These are phyloP conservation scores for Cheilosia variabilis DNA, from an alignment of 2,888 invertebrate genomes.

Conservation along the genomic window DNA sequence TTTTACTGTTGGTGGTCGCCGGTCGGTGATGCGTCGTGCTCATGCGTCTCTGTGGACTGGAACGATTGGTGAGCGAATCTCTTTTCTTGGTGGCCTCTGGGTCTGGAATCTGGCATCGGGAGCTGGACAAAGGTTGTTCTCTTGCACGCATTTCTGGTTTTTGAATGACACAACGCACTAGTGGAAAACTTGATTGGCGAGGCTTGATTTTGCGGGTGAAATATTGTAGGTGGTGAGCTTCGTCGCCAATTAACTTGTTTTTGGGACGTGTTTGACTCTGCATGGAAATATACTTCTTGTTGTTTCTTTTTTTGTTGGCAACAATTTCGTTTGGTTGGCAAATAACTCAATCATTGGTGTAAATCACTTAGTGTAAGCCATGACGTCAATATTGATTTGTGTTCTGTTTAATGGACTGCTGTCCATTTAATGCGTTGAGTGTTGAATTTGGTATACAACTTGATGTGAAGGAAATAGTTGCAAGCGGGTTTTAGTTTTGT, in stretches of 20 bases:
- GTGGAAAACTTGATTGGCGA: slow-evolving; percentile 36
- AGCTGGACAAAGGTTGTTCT: neutral
- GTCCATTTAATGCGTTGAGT: no score
- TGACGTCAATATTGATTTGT: neutral
- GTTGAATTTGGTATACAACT: neutral
- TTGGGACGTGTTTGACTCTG: slow-evolving; percentile 20
- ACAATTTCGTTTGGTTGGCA: neutral
- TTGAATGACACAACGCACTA: neutral
- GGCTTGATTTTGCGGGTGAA: slow-evolving; percentile 44
- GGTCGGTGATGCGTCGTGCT: neutral
- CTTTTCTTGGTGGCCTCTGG: slow-evolving; percentile 7
- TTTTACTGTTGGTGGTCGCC: neutral
- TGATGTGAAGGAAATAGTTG: no score
- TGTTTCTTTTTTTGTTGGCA: neutral
- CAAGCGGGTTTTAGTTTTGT: no score
- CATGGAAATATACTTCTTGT: slow-evolving; percentile 10
- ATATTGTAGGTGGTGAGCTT: slow-evolving; percentile 65
- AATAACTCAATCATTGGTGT: slow-evolving; percentile 5
- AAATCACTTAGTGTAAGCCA: slow-evolving; percentile 6
- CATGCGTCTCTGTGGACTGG: slow-evolving; percentile 20
- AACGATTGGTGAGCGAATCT: slow-evolving; percentile 15
- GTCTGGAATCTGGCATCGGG: neutral
- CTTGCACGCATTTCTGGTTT: slow-evolving; percentile 39
- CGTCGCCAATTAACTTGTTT: slow-evolving; percentile 38
- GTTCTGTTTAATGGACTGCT: neutral